Evolutionary conservation across 1,140 invertebrate genomes (phyloP).

Genomic region (Atta texana): DNA sequence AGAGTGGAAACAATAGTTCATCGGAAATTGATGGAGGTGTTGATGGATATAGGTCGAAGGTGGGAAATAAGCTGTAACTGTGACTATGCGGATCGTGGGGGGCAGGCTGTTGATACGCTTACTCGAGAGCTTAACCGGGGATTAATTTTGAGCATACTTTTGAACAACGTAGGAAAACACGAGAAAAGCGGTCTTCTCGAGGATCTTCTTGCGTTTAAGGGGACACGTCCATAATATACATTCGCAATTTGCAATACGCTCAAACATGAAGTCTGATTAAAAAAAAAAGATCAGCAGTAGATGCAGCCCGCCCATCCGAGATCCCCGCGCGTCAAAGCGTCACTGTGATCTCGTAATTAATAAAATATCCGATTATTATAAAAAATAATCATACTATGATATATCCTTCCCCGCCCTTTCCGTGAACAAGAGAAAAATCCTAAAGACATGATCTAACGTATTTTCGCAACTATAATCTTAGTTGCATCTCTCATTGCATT

Average conservation of each 20-base stretch:
- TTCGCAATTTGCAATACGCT: not conserved
- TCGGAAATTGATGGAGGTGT: conserved; percentile 53
- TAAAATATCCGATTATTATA: conserved; percentile 86
- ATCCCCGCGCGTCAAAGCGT: conserved; percentile 87
- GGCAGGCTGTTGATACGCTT: conserved; percentile 81
- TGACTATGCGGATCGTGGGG: conserved; percentile 86
- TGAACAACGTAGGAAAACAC: conserved; percentile 18
- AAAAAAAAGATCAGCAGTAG: conserved; percentile 58
- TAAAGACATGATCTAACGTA: conserved; percentile 44
- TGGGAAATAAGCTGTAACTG: conserved; percentile 85
- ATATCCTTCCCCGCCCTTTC: conserved; percentile 55
- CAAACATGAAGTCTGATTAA: not conserved
- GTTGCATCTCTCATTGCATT: conserved; percentile 53
- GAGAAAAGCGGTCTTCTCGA: conserved; percentile 52
- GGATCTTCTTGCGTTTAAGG: conserved; percentile 5
- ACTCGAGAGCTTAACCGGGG: not conserved
- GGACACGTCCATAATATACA: not conserved
- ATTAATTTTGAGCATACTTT: conserved; percentile 2
- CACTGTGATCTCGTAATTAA: conserved; percentile 87
- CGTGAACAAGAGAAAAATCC: conserved; percentile 48
- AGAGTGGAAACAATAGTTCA: conserved; percentile 33
- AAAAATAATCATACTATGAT: conserved; percentile 85
- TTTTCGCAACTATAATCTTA: conserved; percentile 35
- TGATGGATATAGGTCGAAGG: conserved; percentile 71
- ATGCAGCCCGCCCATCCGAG: conserved; percentile 84